These are phyloP conservation scores for Spatula clypeata DNA, from an alignment of 2,797 vertebrate species.

Conservation along the genomic window DNA sequence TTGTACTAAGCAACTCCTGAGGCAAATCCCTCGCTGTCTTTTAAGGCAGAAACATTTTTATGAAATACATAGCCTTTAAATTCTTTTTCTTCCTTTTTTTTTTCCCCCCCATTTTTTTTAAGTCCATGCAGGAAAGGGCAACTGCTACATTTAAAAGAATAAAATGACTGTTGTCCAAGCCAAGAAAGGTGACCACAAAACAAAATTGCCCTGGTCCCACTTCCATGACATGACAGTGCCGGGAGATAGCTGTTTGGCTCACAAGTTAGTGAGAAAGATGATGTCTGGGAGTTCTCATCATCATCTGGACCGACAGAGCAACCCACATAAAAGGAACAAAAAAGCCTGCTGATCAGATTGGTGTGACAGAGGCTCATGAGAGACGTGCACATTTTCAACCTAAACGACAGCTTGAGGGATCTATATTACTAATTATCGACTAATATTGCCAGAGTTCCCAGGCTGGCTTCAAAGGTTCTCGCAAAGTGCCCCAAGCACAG, in stretches of 20 bases:
- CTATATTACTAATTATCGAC: slow-evolving; percentile 78
- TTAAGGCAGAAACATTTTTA: neutral
- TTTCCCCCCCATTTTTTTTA: fast-evolving
- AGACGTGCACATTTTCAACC: slow-evolving; percentile 70
- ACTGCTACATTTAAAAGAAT: neutral
- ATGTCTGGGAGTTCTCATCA: slow-evolving; percentile 74
- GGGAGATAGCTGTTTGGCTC: slow-evolving; percentile 42
- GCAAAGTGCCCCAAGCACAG: slow-evolving; percentile 47
- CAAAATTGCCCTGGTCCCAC: slow-evolving; percentile 18
- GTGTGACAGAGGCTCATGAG: slow-evolving; percentile 68
- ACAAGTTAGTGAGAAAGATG: slow-evolving; percentile 72
- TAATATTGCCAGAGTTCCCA: slow-evolving; percentile 75
- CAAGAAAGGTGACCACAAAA: slow-evolving; percentile 45
- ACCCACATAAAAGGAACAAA: slow-evolving; percentile 78
- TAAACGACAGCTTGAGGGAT: slow-evolving; percentile 67
- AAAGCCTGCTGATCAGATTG: slow-evolving; percentile 75
- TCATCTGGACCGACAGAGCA: slow-evolving; percentile 52
- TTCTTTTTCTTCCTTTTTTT: fast-evolving
- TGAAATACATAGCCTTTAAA: fast-evolving
- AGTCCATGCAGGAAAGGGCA: neutral
- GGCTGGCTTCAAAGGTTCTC: slow-evolving; percentile 69
- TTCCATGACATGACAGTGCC: neutral
- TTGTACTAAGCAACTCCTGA: neutral
- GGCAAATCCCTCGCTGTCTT: neutral
- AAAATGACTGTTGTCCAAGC: slow-evolving; percentile 8